A percentile compares a stretch with the other conserved stretches of the same genome.
These are phyloP conservation scores for Ericerus pela DNA, from an alignment of 1,140 invertebrate genomes.

Conservation along the genomic window DNA sequence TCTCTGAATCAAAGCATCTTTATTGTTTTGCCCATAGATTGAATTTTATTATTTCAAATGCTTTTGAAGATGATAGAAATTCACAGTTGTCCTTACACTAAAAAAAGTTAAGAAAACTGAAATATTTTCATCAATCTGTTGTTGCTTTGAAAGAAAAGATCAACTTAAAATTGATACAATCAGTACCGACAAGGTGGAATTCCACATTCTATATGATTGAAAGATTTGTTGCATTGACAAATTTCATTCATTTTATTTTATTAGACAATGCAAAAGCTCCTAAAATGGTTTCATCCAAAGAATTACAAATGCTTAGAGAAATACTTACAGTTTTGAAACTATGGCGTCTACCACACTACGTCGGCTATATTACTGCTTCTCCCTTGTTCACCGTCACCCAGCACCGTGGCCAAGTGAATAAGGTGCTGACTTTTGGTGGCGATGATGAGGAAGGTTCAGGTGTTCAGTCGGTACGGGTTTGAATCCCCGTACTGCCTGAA, in stretches of 20 bases:
- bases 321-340: too few relatives aligned
- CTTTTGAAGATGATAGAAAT: not conserved
- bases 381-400: too few relatives aligned
- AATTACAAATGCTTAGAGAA: too few relatives aligned
- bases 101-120: conserved; percentile 20
- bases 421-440: too few relatives aligned
- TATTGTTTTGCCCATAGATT: not conserved
- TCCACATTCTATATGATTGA: conserved; percentile 26
- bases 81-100: conserved; percentile 1
- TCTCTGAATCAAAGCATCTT: too few relatives aligned
- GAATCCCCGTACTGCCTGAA: too few relatives aligned
- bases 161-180: conserved; percentile 23
- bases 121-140: conserved; percentile 17
- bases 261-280: conserved; percentile 3
- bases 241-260: conserved; percentile 13
- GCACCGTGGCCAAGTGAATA: too few relatives aligned
- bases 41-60: not conserved
- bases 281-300: conserved; percentile 13
- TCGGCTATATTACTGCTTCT: too few relatives aligned
- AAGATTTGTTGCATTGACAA: conserved; percentile 21
- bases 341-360: too few relatives aligned
- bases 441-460: too few relatives aligned
- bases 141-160: conserved; percentile 16
- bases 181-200: conserved; percentile 27
- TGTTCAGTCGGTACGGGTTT: too few relatives aligned